phyloP scores from a whole-genome alignment of 2,113 vertebrate genomes.

The Cynocephalus volans region DNA sequence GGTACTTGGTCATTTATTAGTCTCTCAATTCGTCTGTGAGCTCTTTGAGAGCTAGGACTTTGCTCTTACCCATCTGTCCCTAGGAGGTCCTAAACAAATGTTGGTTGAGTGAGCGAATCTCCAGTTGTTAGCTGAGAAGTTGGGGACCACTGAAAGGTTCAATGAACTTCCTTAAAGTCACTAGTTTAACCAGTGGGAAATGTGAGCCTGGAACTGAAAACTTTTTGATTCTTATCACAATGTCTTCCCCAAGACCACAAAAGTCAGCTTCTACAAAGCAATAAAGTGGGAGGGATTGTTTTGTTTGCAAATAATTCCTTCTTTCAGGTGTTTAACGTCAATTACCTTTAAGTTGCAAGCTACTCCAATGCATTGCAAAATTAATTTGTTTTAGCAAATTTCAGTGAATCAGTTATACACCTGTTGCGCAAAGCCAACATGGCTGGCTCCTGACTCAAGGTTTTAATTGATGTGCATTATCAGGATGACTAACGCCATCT shows the following conservation, averaged over 20 bases:
- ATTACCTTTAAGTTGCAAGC: conserved; percentile 47
- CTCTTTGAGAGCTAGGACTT: not conserved
- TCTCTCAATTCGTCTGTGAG: not conserved
- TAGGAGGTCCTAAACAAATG: not conserved
- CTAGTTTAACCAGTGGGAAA: not conserved
- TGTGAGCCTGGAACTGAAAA: not conserved
- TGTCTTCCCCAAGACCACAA: not conserved
- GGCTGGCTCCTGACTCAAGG: not conserved
- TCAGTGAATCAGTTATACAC: not conserved
- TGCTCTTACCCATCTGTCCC: not conserved
- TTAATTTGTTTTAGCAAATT: conserved; percentile 48
- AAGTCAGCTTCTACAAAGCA: not conserved
- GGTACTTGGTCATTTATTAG: not conserved
- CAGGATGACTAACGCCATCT: not conserved
- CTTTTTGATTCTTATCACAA: not conserved
- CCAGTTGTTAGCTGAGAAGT: not conserved
- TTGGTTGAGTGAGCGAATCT: not conserved
- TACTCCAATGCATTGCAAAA: conserved; percentile 37
- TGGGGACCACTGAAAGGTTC: not conserved
- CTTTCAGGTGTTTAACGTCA: conserved; percentile 41
- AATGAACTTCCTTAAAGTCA: not conserved
- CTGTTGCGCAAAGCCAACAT: not conserved
- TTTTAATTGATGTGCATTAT: not conserved
- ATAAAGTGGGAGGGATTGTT: not conserved
- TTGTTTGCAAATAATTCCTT: conserved; percentile 52